Percentiles rank a stretch among this genome's conserved stretches.
These are phyloP conservation scores for Leptinotarsa defecta DNA, from an alignment of 1,140 invertebrate species.

Conservation along the genomic window DNA sequence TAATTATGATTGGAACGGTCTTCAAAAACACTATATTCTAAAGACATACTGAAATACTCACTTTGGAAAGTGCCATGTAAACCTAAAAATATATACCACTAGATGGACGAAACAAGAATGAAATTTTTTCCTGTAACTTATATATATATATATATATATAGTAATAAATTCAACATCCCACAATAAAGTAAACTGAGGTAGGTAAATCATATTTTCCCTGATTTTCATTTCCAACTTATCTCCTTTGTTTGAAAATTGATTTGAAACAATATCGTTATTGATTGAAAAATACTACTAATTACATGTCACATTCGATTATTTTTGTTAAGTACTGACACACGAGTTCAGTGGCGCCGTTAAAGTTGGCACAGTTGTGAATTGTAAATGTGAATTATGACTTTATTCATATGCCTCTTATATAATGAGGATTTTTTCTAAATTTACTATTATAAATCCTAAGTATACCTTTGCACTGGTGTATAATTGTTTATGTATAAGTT, in stretches of 20 bases:
- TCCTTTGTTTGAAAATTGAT: not conserved
- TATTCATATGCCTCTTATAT: no score
- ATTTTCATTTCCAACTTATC: conserved; percentile 3
- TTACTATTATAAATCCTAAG: no score
- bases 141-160: no score
- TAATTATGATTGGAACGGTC: no score
- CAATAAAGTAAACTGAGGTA: not conserved
- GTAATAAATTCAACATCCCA: not conserved
- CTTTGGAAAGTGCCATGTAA: not conserved
- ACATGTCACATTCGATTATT: not conserved
- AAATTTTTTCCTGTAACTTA: no score
- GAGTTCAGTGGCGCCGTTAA: not conserved
- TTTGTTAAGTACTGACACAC: not conserved
- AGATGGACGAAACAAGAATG: no score
- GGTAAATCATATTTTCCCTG: not conserved
- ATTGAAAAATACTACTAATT: not conserved
- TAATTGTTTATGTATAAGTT: no score
- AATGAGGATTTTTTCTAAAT: no score
- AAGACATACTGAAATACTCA: not conserved
- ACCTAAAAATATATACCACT: not conserved
- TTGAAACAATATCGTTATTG: not conserved
- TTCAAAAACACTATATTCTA: no score
- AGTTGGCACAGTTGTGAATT: not conserved
- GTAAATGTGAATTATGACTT: no score
- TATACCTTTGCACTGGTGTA: no score